Evolutionary conservation across 2,113 vertebrate species (phyloP).

Genomic region (Datnioides undecimradiatus): DNA sequence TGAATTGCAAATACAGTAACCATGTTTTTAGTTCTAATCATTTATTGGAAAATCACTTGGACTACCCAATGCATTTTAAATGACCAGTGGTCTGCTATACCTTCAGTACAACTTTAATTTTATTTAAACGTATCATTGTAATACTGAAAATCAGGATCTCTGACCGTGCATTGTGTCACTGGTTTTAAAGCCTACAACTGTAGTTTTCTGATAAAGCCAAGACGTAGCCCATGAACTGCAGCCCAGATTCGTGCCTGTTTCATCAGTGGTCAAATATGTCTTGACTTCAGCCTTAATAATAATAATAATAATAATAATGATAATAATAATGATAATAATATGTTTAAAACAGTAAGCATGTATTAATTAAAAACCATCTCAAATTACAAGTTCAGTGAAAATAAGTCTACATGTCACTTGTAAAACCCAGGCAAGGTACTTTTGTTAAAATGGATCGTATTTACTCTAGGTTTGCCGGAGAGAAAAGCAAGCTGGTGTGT

Average conservation of each 20-base stretch:
- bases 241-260: background rate
- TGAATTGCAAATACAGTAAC: conserved; percentile 28
- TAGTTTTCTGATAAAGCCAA: conserved; percentile 22
- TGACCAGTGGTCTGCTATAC: background rate
- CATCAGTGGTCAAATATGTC: background rate
- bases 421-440: conserved; percentile 46
- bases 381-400: conserved; percentile 16
- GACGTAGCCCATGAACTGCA: background rate
- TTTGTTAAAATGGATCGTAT: conserved; percentile 77
- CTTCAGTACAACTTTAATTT: background rate
- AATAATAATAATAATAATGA: background rate
- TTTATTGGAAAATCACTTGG: conserved; percentile 13
- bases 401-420: conserved; percentile 30
- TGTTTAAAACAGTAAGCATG: background rate
- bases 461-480: conserved; percentile 78
- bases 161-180: conserved; percentile 13
- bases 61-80: background rate
- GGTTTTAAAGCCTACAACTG: conserved; percentile 10
- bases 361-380: background rate
- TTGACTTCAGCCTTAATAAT: background rate
- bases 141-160: background rate
- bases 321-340: background rate
- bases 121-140: background rate
- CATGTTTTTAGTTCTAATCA: conserved; percentile 26
- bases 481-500: conserved; percentile 77